These are phyloP conservation scores for Hemiprocne comata DNA, from an alignment of 2,113 vertebrate species.

Conservation along the genomic window DNA sequence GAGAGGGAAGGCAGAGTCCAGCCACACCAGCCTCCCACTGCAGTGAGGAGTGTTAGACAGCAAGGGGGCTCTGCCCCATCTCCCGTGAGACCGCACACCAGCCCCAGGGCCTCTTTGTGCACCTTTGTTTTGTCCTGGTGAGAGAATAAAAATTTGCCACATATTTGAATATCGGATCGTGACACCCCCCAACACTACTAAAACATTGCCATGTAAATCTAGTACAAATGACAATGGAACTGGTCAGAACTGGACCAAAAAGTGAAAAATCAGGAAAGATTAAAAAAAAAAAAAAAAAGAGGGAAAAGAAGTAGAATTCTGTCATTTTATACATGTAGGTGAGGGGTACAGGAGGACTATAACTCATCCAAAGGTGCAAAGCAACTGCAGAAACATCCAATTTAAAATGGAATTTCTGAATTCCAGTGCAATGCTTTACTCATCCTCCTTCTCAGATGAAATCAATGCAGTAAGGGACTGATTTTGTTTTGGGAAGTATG, in stretches of 20 bases:
- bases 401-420: not conserved
- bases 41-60: too few relatives aligned
- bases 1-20: too few relatives aligned
- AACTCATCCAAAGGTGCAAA: not conserved
- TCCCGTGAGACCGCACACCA: too few relatives aligned
- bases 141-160: too few relatives aligned
- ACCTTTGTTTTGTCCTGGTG: too few relatives aligned
- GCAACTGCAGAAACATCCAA: not conserved
- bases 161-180: too few relatives aligned
- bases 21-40: too few relatives aligned
- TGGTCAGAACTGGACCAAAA: not conserved
- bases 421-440: not conserved
- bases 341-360: not conserved
- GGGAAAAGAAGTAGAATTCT: not conserved
- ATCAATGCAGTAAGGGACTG: not conserved
- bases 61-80: too few relatives aligned
- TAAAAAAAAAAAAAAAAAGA: not conserved
- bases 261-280: not conserved
- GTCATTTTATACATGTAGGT: not conserved
- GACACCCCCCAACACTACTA: too few relatives aligned
- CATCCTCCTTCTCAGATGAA: not conserved
- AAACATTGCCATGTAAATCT: not conserved
- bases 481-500: not conserved
- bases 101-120: too few relatives aligned
- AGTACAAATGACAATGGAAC: not conserved